These are phyloP conservation scores for Oryctolagus cuniculus DNA, from an alignment of 2,113 vertebrate genomes.

Conservation along the genomic window mOryCun1.1 NC_091432.1:5889001-5889500, in stretches of 20 bases:
- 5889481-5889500: slow-evolving; percentile 81
- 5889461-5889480: slow-evolving; percentile 43
- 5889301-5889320: too few relatives aligned
- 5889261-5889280: too few relatives aligned
- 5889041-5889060: slow-evolving; percentile 82
- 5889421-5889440: too few relatives aligned
- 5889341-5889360: slow-evolving; percentile 73
- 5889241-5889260: too few relatives aligned
- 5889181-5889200: slow-evolving; percentile 82
- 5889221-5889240: slow-evolving; percentile 38
- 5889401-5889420: too few relatives aligned
- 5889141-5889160: too few relatives aligned
- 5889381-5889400: too few relatives aligned
- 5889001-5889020: too few relatives aligned
- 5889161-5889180: not conserved
- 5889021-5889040: not conserved
- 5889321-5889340: slow-evolving; percentile 67
- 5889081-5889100: slow-evolving; percentile 69
- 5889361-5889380: fast-evolving
- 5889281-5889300: too few relatives aligned
- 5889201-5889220: not conserved
- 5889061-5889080: fast-evolving
- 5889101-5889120: too few relatives aligned
- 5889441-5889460: too few relatives aligned
- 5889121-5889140: too few relatives aligned